Conservation (phyloP, 2,113 vertebrate species). For the Verasper variegatus region DNA sequence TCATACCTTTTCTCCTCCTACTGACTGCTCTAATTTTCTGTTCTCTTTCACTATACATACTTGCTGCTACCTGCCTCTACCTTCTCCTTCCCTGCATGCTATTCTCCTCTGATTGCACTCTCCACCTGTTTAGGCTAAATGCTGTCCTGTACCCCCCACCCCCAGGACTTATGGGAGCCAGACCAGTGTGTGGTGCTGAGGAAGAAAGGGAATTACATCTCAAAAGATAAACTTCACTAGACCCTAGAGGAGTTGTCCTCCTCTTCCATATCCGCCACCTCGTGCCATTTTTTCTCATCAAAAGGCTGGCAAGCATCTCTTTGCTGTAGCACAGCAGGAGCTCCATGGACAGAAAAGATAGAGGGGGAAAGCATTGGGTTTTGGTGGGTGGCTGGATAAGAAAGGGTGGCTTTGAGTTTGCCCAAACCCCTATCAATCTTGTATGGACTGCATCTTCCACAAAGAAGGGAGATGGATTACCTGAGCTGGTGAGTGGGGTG, state of each 20-base stretch:
- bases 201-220: constrained; percentile 62
- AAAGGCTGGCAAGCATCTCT: constrained; percentile 38
- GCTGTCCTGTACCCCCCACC: constrained; percentile 55
- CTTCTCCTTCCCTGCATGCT: constrained; percentile 15
- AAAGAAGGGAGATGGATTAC: constrained; percentile 50
- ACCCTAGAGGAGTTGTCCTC: constrained; percentile 38
- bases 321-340: constrained; percentile 14
- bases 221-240: constrained; percentile 54
- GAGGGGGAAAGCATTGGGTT: constrained; percentile 9
- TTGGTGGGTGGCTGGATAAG: constrained; percentile 1
- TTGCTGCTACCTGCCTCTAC: constrained; percentile 9
- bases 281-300: constrained; percentile 35
- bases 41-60: constrained; percentile 12
- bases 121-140: constrained; percentile 57
- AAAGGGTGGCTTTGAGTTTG: constrained; percentile 17
- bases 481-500: too few relatives aligned
- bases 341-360: constrained; percentile 17
- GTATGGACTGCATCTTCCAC: too few relatives aligned
- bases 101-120: constrained; percentile 50
- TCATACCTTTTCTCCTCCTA: constrained; percentile 24
- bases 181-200: constrained; percentile 37
- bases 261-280: constrained; percentile 18
- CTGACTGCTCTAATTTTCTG: constrained; percentile 41
- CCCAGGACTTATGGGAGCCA: constrained; percentile 51
- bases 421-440: constrained; percentile 62